phyloP scores from a whole-genome alignment of 2,797 vertebrate genomes.

The Chelonia mydas region DNA sequence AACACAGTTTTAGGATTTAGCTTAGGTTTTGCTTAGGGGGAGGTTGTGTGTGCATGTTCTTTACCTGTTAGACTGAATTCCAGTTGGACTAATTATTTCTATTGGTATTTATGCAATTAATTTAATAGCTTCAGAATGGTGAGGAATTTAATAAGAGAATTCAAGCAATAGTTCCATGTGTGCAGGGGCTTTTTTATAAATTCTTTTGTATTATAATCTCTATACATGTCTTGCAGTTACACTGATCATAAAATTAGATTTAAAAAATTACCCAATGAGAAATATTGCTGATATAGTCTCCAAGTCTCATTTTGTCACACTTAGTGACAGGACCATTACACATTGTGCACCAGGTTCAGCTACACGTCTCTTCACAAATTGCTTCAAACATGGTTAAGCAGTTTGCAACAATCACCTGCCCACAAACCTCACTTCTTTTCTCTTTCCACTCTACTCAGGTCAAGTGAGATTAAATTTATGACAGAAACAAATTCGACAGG shows the following conservation, averaged over 20 bases:
- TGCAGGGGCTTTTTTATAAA: background rate
- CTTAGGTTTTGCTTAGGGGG: fast-evolving
- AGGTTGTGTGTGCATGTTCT: fast-evolving
- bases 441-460: background rate
- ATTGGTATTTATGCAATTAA: fast-evolving
- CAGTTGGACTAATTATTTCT: background rate
- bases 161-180: background rate
- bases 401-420: background rate
- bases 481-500: fast-evolving
- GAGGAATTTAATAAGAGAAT: slow-evolving; percentile 42
- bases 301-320: background rate
- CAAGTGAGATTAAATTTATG: background rate
- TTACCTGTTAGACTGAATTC: background rate
- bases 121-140: background rate
- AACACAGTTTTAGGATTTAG: slow-evolving; percentile 13
- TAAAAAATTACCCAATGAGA: background rate
- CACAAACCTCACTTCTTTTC: background rate
- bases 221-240: background rate
- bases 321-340: background rate
- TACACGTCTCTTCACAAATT: background rate
- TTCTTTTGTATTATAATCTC: background rate
- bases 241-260: background rate
- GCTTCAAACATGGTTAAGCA: background rate
- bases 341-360: background rate
- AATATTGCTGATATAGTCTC: background rate